A percentile compares a stretch with the other conserved stretches of the same genome.
Conservation (phyloP, 2,797 vertebrate genomes). For the Pempheris klunzingeri region DNA sequence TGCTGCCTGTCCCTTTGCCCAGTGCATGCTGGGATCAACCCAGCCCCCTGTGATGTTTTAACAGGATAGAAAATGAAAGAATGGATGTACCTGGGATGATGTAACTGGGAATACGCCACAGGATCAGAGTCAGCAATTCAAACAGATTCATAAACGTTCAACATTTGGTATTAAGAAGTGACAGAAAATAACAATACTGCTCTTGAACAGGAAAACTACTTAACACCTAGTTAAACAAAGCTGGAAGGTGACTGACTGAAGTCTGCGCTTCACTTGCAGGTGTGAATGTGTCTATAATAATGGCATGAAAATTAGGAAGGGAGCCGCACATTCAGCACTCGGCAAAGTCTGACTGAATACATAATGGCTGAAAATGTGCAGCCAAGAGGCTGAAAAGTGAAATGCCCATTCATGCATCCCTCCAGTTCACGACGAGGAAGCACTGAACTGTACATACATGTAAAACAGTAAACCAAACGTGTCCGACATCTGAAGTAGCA, state of each 20-base stretch:
- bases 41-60: background rate
- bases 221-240: slow-evolving; percentile 3
- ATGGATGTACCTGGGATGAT: background rate
- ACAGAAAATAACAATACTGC: background rate
- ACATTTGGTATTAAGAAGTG: slow-evolving; percentile 1
- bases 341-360: slow-evolving; percentile 21
- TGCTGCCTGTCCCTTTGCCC: background rate
- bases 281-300: slow-evolving; percentile 8
- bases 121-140: background rate
- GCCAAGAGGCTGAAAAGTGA: slow-evolving; percentile 12
- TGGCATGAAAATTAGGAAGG: slow-evolving; percentile 21
- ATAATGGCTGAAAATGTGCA: slow-evolving; percentile 24
- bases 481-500: background rate
- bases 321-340: background rate
- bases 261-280: background rate
- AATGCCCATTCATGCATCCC: slow-evolving; percentile 2
- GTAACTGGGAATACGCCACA: background rate
- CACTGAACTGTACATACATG: slow-evolving; percentile 1
- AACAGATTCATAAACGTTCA: background rate
- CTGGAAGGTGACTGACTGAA: slow-evolving; percentile 9
- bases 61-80: background rate
- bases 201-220: slow-evolving; percentile 1
- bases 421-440: slow-evolving; percentile 10
- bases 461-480: background rate
- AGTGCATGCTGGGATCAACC: slow-evolving; percentile 1